These are phyloP conservation scores for Meles meles DNA, from an alignment of 2,113 vertebrate genomes.

Conservation along the genomic window DNA sequence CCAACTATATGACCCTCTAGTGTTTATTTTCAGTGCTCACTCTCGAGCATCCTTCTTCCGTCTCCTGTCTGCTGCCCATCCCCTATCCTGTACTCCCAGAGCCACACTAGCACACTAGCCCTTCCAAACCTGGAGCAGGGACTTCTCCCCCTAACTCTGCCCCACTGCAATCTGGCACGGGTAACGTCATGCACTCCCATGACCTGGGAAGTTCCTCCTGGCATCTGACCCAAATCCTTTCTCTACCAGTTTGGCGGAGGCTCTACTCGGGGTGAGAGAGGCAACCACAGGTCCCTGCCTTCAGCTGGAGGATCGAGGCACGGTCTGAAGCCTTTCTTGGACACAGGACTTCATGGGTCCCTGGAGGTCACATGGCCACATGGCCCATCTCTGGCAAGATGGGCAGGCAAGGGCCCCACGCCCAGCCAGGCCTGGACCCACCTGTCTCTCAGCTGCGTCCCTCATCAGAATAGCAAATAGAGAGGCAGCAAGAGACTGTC, in stretches of 20 bases:
- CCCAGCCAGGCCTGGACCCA: not conserved
- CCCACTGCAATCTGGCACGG: not conserved
- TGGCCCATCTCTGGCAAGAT: not conserved
- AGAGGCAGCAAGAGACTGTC: not conserved
- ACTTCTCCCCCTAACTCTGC: not conserved
- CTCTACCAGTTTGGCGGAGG: not conserved
- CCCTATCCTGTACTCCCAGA: not conserved
- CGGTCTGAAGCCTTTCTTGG: not conserved
- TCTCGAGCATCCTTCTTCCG: not conserved
- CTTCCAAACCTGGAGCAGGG: not conserved
- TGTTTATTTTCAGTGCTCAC: not conserved
- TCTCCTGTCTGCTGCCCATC: not conserved
- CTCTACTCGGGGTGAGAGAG: not conserved
- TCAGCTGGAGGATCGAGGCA: not conserved
- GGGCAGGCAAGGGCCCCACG: not conserved
- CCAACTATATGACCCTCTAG: not conserved
- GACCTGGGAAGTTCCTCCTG: not conserved
- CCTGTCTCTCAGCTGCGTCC: not conserved
- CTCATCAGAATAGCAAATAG: conserved; percentile 18
- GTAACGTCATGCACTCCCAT: not conserved
- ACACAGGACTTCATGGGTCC: not conserved
- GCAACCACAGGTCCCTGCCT: not conserved
- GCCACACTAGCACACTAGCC: not conserved
- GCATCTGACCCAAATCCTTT: not conserved
- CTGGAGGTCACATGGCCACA: not conserved